Percentiles rank a stretch among this genome's conserved stretches.
Conservation (phyloP, 2,888 invertebrate species). For the Choreutis nemorana region DNA sequence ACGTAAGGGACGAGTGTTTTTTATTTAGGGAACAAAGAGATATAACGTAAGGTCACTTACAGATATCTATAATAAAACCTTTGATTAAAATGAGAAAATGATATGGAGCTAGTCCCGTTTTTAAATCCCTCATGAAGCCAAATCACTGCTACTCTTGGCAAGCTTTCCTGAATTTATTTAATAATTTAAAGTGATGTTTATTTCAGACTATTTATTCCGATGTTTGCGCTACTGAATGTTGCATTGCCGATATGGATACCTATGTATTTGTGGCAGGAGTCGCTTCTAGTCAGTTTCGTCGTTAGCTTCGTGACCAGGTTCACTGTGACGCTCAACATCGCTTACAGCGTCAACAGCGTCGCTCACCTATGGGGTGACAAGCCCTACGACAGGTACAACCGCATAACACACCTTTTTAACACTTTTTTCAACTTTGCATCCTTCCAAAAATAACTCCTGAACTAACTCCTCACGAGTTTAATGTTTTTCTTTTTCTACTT, state of each 20-base stretch:
- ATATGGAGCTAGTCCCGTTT: too few relatives aligned
- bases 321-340: slow-evolving; percentile 85
- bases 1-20: slow-evolving; percentile 1
- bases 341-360: slow-evolving; percentile 94
- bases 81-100: too few relatives aligned
- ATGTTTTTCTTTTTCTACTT: too few relatives aligned
- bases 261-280: slow-evolving; percentile 85
- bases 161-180: too few relatives aligned
- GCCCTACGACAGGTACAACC: slow-evolving; percentile 91
- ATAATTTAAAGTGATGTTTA: too few relatives aligned
- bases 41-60: too few relatives aligned
- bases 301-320: slow-evolving; percentile 86
- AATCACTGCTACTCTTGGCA: too few relatives aligned
- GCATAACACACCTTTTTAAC: background rate
- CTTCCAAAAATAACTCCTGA: too few relatives aligned
- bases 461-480: too few relatives aligned
- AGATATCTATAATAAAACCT: too few relatives aligned
- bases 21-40: background rate
- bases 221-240: slow-evolving; percentile 75
- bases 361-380: slow-evolving; percentile 94
- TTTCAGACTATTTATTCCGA: slow-evolving; percentile 72
- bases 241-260: slow-evolving; percentile 79
- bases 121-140: too few relatives aligned
- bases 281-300: slow-evolving; percentile 79
- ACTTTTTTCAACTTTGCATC: too few relatives aligned